These are phyloP conservation scores for Palaemon carinicauda DNA, from an alignment of 1,140 invertebrate species.

Conservation along the genomic window DNA sequence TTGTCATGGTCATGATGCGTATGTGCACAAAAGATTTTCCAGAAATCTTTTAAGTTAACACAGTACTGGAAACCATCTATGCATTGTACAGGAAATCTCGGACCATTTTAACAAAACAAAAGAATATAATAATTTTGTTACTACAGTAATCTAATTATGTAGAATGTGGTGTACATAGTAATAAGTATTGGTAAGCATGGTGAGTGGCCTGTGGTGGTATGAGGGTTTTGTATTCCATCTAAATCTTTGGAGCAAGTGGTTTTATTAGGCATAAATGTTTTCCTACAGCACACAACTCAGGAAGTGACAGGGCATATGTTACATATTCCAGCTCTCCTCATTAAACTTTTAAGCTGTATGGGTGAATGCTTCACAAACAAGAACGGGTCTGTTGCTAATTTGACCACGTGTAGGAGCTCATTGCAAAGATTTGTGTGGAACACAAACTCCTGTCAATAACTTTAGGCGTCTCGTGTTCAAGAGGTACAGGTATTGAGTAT, in stretches of 20 bases:
- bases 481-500: conserved; percentile 28
- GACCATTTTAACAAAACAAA: conserved; percentile 40
- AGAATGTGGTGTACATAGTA: conserved; percentile 46
- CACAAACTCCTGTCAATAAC: conserved; percentile 29
- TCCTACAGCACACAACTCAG: conserved; percentile 51
- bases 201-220: conserved; percentile 15
- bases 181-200: conserved; percentile 42
- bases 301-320: conserved; percentile 55
- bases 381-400: conserved; percentile 49
- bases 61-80: conserved; percentile 49
- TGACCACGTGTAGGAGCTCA: conserved; percentile 29
- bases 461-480: conserved; percentile 13
- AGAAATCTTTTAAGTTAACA: conserved; percentile 24
- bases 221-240: conserved; percentile 48
- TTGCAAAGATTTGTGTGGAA: conserved; percentile 40
- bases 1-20: conserved; percentile 44
- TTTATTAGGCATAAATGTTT: conserved; percentile 29
- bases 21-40: conserved; percentile 45
- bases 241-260: conserved; percentile 29
- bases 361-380: conserved; percentile 44
- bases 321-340: conserved; percentile 49
- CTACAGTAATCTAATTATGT: conserved; percentile 21
- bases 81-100: conserved; percentile 50
- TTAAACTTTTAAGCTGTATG: conserved; percentile 47
- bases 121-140: conserved; percentile 33